phyloP scores from a whole-genome alignment of 2,113 vertebrate genomes.

The Erythrocercus mccallii region DNA sequence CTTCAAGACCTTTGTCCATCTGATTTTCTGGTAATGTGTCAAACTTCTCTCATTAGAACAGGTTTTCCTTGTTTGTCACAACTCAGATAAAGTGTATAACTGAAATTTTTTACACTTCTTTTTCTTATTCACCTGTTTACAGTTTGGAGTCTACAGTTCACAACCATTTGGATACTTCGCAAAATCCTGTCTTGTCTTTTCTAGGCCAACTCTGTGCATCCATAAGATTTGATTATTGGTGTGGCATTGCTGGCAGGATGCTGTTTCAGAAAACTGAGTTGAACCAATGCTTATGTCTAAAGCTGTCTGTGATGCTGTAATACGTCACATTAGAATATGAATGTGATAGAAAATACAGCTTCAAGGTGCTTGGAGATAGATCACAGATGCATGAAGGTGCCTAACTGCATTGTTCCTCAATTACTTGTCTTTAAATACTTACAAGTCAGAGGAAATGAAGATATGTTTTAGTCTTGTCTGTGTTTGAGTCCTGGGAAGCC shows the following conservation, averaged over 20 bases:
- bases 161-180: background rate
- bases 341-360: background rate
- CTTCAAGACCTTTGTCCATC: background rate
- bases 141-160: background rate
- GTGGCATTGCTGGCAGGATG: background rate
- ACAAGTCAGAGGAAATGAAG: background rate
- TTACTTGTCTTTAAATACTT: background rate
- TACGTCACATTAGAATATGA: background rate
- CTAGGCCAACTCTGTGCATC: background rate
- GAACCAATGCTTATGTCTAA: background rate
- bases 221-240: background rate
- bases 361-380: background rate
- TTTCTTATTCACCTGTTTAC: background rate
- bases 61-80: background rate
- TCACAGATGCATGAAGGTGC: background rate
- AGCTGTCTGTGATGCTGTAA: background rate
- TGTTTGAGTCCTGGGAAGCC: slow-evolving; percentile 3
- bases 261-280: background rate
- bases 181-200: background rate
- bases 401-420: background rate
- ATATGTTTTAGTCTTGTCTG: background rate
- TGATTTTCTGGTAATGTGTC: background rate
- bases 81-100: background rate
- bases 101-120: background rate
- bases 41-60: background rate